A percentile compares a stretch with the other conserved stretches of the same genome.
Evolutionary conservation across 2,797 vertebrate genomes (phyloP).

Genomic region (Avahi laniger): DNA sequence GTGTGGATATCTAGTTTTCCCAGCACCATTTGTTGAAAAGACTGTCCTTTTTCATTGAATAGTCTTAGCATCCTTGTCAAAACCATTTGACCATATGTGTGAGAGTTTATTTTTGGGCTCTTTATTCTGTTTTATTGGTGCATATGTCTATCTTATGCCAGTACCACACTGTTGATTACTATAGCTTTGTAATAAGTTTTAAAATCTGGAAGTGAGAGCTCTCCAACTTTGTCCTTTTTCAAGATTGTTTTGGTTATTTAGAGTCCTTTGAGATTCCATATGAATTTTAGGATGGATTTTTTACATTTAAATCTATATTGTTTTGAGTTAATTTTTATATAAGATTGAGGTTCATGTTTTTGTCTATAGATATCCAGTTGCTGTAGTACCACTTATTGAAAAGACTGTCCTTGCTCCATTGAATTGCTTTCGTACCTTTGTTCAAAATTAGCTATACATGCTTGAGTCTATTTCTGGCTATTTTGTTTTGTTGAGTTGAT

Average conservation of each 20-base stretch:
- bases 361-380: not conserved
- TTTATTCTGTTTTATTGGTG: not conserved
- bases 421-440: not conserved
- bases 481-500: not conserved
- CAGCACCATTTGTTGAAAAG: constrained; percentile 2
- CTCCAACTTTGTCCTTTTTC: not conserved
- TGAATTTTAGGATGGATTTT: not conserved
- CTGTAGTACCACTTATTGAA: not conserved
- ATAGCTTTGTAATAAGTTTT: not conserved
- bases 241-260: not conserved
- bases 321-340: constrained; percentile 1
- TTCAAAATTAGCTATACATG: not conserved
- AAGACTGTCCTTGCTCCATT: not conserved
- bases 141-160: not conserved
- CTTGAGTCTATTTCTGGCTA: not conserved
- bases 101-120: not conserved
- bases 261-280: not conserved
- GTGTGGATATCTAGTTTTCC: not conserved
- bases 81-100: not conserved
- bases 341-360: constrained; percentile 9
- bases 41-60: not conserved
- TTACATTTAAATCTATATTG: not conserved
- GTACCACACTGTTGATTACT: not conserved
- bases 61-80: not conserved
- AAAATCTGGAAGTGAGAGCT: not conserved